Conservation (phyloP, 1,140 invertebrate genomes). For the Lasaia peninsularis region DNA sequence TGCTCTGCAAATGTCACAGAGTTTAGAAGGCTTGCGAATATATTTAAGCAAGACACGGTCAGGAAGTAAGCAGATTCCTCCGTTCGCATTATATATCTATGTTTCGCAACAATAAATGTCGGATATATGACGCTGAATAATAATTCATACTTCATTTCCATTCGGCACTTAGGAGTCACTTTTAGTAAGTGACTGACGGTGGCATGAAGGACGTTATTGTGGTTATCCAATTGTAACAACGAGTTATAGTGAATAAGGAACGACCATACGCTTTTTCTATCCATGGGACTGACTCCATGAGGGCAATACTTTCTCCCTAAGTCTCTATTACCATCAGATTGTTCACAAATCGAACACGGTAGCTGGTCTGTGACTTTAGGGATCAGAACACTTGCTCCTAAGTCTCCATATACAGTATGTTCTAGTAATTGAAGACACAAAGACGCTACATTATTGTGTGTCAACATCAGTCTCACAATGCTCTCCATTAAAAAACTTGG, state of each 20-base stretch:
- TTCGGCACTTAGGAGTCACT: constrained; percentile 76
- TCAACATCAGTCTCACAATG: constrained; percentile 57
- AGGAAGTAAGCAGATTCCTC: constrained; percentile 78
- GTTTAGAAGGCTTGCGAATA: constrained; percentile 79
- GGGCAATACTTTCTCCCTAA: constrained; percentile 48
- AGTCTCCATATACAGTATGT: constrained; percentile 78
- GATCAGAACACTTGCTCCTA: constrained; percentile 69
- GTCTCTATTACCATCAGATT: constrained; percentile 39
- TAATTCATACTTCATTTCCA: constrained; percentile 77
- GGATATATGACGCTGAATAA: constrained; percentile 80
- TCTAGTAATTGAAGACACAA: constrained; percentile 75
- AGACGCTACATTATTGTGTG: constrained; percentile 45
- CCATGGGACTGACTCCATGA: constrained; percentile 44
- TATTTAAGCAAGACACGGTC: constrained; percentile 79
- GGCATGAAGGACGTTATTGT: constrained; percentile 77
- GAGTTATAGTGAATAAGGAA: constrained; percentile 79
- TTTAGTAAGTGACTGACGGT: constrained; percentile 80
- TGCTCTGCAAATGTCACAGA: constrained; percentile 78
- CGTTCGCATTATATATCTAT: constrained; percentile 58
- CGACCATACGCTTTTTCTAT: constrained; percentile 74
- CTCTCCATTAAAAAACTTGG: constrained; percentile 65
- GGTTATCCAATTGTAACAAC: constrained; percentile 76
- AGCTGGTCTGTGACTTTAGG: constrained; percentile 49
- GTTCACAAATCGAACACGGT: constrained; percentile 65
- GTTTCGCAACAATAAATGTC: constrained; percentile 78